Conservation (phyloP, 30 jellyfish, hydroid and myxozoan species). For the Morbakka virulenta region DNA sequence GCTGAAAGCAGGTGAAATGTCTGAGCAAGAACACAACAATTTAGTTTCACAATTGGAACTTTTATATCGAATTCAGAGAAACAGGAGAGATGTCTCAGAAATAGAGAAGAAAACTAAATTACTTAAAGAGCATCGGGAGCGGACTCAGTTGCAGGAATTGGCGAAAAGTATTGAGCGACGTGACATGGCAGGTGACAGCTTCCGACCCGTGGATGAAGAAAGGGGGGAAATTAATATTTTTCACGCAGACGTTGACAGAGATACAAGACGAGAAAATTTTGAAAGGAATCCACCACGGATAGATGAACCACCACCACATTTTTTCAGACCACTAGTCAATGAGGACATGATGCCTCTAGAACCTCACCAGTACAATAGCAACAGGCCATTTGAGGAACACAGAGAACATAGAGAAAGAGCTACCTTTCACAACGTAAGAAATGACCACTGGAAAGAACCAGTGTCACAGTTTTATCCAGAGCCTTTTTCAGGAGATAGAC, state of each 20-base stretch:
- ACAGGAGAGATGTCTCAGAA: neutral
- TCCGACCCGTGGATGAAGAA: neutral
- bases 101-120: neutral
- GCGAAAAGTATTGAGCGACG: neutral
- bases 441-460: neutral
- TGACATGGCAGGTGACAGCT: neutral
- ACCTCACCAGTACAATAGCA: too few relatives aligned
- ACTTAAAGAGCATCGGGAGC: neutral
- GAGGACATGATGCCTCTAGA: too few relatives aligned
- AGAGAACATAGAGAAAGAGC: neutral
- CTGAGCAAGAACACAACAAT: constrained; percentile 26
- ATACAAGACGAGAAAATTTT: neutral
- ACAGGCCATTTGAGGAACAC: too few relatives aligned
- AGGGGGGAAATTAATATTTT: neutral
- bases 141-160: neutral
- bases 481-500: neutral
- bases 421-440: neutral
- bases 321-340: neutral
- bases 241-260: neutral
- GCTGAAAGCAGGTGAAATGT: constrained; percentile 32
- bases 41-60: constrained; percentile 37
- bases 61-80: constrained; percentile 37
- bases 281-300: neutral
- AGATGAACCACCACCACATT: neutral
- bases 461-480: neutral